Base-by-base conservation (phyloP, 2,113 vertebrate genomes). In the Bucco capensis region DNA sequence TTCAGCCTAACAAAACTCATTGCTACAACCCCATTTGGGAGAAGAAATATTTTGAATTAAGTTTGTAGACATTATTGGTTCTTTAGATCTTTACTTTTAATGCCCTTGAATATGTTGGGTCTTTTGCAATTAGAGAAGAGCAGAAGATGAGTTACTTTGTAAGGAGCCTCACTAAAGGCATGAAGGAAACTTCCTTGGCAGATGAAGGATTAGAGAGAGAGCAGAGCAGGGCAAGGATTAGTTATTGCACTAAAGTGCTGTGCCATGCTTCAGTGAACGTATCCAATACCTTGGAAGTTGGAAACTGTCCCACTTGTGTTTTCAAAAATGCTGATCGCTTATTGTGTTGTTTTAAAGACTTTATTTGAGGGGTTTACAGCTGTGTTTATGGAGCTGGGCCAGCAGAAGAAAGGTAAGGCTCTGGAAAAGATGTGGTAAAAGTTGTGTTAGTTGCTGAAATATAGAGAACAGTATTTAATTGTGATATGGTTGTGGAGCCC, bases 211-310 rank as follows among this genome's bases (percentile, higher is more conserved):
- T 37, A 21, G 40, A 19, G 71, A 49, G 67, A 6, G 5, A n/a
- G 16, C 1, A 0, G 74, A 60, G 61, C 50, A 49, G 19, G 9
- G 31, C 21, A 30, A 2, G 19, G 22, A 17, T 40, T 57, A 19
- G 28, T 21, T 50, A 16, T 11, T n/a, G 44, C 35, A 37, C 21
- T 50, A 12, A 54, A 65, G 57, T 33, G 35, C 44, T 62, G 14
- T 27, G 18, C 30, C 3, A 1, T n/a, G 60, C 67, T 42, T 67
- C 5, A 1, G 27, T 18, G 58, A 67, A 53, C 5, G 0, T 65
- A 77, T 35, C 78, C 40, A 14, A 1, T 84, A 17, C 35, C 42
- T 27, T 62, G 33, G 61, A 14, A 30, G 24, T 9, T 69, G 58
- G 37, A 47, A 5, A 3, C 42, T 66, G 37, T 66, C 38, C 75